phyloP scores from a whole-genome alignment of 1,140 invertebrate species.

The Macrotrachela quadricornifera region DNA sequence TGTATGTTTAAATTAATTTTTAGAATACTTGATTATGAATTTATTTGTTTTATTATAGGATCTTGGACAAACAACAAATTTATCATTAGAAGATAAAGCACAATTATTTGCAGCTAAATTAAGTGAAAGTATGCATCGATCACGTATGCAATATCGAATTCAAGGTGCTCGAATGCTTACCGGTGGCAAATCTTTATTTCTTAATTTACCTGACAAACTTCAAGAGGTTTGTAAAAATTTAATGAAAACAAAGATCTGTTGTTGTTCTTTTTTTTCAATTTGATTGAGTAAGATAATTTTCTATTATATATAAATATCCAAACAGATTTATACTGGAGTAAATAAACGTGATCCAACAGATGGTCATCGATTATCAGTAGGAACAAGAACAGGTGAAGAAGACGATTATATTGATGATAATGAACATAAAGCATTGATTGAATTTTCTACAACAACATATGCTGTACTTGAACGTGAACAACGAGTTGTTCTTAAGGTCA shows the following conservation, averaged over 20 bases:
- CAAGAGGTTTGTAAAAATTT: background rate
- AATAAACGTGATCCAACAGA: background rate
- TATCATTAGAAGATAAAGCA: conserved; percentile 39
- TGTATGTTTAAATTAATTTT: no score
- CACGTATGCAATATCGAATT: conserved; percentile 40
- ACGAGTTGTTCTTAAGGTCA: conserved; percentile 34
- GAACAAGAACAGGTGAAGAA: background rate
- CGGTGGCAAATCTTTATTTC: conserved; percentile 22
- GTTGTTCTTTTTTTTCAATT: no score
- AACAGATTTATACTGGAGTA: no score
- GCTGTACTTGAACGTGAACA: conserved; percentile 40
- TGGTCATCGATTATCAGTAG: background rate
- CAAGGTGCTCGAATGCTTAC: conserved; percentile 37
- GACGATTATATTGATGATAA: background rate
- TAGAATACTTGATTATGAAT: no score
- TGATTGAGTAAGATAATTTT: background rate
- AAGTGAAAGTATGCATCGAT: conserved; percentile 34
- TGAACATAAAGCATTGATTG: conserved; percentile 33
- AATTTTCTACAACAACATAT: conserved; percentile 36
- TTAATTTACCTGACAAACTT: background rate
- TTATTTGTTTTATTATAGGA: no score
- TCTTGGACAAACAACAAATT: conserved; percentile 15
- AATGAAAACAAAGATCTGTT: background rate
- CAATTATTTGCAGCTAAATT: conserved; percentile 37
- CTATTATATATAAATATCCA: no score